Percentiles rank a stretch among this genome's conserved stretches.
Evolutionary conservation across 2,797 vertebrate species (phyloP).

Genomic region (Bufotes viridis): DNA sequence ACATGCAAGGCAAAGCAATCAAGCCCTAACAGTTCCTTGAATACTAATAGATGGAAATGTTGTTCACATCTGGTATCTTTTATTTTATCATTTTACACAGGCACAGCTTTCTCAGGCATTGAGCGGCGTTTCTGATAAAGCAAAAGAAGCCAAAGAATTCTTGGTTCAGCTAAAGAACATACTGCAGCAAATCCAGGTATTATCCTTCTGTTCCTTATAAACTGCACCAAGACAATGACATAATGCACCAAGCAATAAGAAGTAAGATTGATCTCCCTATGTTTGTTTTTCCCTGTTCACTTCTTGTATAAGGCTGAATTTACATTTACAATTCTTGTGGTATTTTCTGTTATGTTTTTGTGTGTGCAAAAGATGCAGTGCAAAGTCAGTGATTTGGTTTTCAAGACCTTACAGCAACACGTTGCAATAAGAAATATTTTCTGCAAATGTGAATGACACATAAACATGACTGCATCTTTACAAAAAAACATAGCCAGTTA

Average conservation of each 20-base stretch:
- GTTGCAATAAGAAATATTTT: too few relatives aligned
- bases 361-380: not conserved
- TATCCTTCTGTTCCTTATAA: not conserved
- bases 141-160: constrained; percentile 98
- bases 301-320: not conserved
- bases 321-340: not conserved
- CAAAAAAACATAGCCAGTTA: too few relatives aligned
- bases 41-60: constrained; percentile 31
- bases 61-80: constrained; percentile 33
- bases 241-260: not conserved
- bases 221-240: not conserved
- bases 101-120: constrained; percentile 95
- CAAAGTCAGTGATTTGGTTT: not conserved
- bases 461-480: too few relatives aligned
- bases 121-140: constrained; percentile 95
- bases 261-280: not conserved
- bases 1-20: constrained; percentile 21
- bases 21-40: not conserved
- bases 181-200: constrained; percentile 98
- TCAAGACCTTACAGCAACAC: not conserved
- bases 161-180: constrained; percentile 95
- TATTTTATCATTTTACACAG: constrained; percentile 71
- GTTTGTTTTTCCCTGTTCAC: not conserved
- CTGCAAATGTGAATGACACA: too few relatives aligned
- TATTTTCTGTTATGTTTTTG: not conserved